Conservation (phyloP, 2,888 invertebrate species). For the Drosophila longiperda region DNA sequence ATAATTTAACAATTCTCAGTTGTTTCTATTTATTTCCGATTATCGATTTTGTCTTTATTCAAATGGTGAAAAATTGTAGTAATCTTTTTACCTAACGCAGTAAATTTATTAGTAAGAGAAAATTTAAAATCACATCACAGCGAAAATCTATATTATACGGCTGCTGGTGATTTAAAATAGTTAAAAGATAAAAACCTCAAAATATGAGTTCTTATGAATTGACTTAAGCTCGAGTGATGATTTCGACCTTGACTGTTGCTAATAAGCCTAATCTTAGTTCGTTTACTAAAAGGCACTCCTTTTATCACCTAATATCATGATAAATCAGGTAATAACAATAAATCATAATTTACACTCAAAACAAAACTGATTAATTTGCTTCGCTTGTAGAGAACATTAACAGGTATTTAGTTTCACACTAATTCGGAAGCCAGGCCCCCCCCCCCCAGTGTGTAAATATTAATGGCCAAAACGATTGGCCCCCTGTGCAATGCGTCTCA, state of each 20-base stretch:
- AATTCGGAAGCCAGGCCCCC: slow-evolving; percentile 64
- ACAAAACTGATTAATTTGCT: slow-evolving; percentile 40
- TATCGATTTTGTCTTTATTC: not conserved
- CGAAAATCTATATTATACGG: not conserved
- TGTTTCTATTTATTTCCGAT: not conserved
- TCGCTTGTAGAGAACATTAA: slow-evolving; percentile 48
- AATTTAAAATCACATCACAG: not conserved
- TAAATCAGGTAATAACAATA: slow-evolving; percentile 20
- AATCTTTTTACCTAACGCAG: not conserved
- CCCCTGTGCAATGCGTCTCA: slow-evolving; percentile 51
- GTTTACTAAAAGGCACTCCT: slow-evolving; percentile 9
- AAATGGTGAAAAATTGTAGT: not conserved
- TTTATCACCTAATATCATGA: slow-evolving; percentile 1
- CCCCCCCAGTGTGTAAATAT: slow-evolving; percentile 35
- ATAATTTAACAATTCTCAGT: not conserved
- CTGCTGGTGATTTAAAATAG: not conserved
- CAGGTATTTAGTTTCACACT: slow-evolving; percentile 41
- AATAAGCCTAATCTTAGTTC: slow-evolving; percentile 33
- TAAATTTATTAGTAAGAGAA: not conserved
- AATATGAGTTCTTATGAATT: slow-evolving; percentile 19
- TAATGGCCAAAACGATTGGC: slow-evolving; percentile 30
- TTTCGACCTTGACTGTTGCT: slow-evolving; percentile 22
- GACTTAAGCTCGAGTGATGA: slow-evolving; percentile 9
- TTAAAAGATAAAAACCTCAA: not conserved
- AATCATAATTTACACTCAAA: slow-evolving; percentile 36